Percentiles rank a stretch among this genome's conserved stretches.
Conservation (phyloP, 2,113 vertebrate species). For the Phylloscopus trochiloides region DNA sequence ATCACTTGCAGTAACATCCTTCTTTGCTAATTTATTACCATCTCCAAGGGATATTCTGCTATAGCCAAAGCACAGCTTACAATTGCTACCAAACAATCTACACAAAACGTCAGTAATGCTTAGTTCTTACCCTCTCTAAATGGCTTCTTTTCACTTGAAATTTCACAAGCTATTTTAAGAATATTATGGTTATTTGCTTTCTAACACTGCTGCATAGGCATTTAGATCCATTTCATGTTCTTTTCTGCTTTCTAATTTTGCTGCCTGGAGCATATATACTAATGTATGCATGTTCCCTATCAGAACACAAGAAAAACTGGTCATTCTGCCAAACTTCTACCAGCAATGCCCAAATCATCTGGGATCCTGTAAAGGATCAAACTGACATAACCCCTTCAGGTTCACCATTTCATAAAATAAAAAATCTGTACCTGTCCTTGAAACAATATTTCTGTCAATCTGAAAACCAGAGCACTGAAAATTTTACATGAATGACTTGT, state of each 20-base stretch:
- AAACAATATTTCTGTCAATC: not conserved
- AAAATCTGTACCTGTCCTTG: not conserved
- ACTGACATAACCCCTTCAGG: not conserved
- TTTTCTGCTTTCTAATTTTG: slow-evolving; percentile 57
- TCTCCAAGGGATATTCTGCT: not conserved
- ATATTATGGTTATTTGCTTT: slow-evolving; percentile 52
- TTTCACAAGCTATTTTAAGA: slow-evolving; percentile 42
- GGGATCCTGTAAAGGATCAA: not conserved
- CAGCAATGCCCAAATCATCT: not conserved
- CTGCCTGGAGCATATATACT: slow-evolving; percentile 39
- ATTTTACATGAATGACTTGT: not conserved
- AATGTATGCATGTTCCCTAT: not conserved
- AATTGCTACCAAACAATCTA: not conserved
- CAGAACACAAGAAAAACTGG: not conserved
- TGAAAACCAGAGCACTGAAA: not conserved
- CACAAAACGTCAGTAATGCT: not conserved
- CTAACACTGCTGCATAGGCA: slow-evolving; percentile 11
- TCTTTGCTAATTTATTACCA: not conserved
- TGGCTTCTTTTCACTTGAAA: slow-evolving; percentile 26
- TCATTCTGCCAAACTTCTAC: slow-evolving; percentile 1
- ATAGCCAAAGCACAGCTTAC: not conserved
- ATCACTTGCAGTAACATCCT: not conserved
- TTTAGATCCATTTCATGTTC: slow-evolving; percentile 39
- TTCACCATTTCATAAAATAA: not conserved
- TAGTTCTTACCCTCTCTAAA: slow-evolving; percentile 28